phyloP scores from a whole-genome alignment of 2,113 vertebrate species.

The Laticauda colubrina region DNA sequence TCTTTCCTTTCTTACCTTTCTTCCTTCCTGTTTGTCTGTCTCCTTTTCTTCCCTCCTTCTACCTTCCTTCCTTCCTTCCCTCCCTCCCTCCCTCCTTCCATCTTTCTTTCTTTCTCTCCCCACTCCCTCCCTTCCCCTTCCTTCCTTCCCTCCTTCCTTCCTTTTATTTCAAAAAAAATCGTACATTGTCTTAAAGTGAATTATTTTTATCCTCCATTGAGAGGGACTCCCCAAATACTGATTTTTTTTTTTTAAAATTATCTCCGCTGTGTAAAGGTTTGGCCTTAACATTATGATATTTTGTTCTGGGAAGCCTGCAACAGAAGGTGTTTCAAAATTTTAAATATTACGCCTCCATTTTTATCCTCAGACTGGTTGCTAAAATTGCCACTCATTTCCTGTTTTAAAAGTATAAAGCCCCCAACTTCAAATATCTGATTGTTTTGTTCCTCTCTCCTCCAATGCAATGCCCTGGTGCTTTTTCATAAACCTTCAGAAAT shows the following conservation, averaged over 20 bases:
- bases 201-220: not conserved
- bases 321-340: not conserved
- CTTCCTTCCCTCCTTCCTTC: too few relatives aligned
- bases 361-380: not conserved
- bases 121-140: too few relatives aligned
- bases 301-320: not conserved
- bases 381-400: not conserved
- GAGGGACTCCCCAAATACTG: not conserved
- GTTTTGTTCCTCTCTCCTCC: not conserved
- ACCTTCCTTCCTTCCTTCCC: too few relatives aligned
- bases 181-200: not conserved
- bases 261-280: not conserved
- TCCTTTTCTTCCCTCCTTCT: fast-evolving
- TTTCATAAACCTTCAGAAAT: not conserved
- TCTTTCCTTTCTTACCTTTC: too few relatives aligned
- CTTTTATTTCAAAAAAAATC: not conserved
- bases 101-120: too few relatives aligned
- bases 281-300: not conserved
- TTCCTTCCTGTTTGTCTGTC: too few relatives aligned
- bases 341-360: not conserved
- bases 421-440: not conserved
- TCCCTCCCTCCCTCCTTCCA: too few relatives aligned
- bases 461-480: not conserved
- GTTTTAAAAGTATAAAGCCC: not conserved
- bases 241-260: not conserved